These are phyloP conservation scores for Champsocephalus esox DNA, from an alignment of 2,797 vertebrate genomes.

Conservation along the genomic window DNA sequence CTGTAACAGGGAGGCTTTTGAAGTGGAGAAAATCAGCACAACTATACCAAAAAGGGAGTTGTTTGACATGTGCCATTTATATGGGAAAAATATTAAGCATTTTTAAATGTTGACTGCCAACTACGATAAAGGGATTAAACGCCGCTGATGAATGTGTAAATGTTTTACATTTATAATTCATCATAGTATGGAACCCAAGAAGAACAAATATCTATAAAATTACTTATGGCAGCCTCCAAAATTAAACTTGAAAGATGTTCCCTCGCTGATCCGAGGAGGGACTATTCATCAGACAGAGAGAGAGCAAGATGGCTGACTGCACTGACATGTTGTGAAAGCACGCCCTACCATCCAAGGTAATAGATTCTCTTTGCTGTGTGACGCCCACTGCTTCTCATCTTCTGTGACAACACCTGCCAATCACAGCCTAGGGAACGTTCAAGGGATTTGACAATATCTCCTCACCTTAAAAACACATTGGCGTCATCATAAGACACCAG, in stretches of 20 bases:
- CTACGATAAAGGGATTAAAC: conserved; percentile 52
- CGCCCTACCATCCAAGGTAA: conserved; percentile 68
- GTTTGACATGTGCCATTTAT: conserved; percentile 38
- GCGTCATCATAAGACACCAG: conserved; percentile 59
- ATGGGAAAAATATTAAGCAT: conserved; percentile 5
- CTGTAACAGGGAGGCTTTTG: conserved; percentile 78
- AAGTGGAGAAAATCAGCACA: conserved; percentile 88
- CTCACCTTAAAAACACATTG: conserved; percentile 78
- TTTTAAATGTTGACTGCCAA: conserved; percentile 45
- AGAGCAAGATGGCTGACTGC: conserved; percentile 78
- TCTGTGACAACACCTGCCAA: conserved; percentile 74
- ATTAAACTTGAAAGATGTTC: conserved; percentile 74
- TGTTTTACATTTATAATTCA: conserved; percentile 53
- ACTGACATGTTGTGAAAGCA: conserved; percentile 72
- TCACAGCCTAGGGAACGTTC: conserved; percentile 69
- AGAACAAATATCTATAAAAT: conserved; percentile 53
- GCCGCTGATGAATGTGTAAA: conserved; percentile 44
- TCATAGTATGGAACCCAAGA: conserved; percentile 40
- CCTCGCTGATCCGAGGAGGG: conserved; percentile 50
- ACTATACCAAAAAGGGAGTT: conserved; percentile 76
- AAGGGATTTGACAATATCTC: conserved; percentile 74
- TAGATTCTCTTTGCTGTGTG: conserved; percentile 76
- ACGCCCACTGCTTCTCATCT: conserved; percentile 73
- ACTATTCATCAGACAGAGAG: conserved; percentile 52
- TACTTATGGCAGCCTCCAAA: conserved; percentile 64